Conservation (phyloP, 2,113 vertebrate species). For the Xiphophorus maculatus region DNA sequence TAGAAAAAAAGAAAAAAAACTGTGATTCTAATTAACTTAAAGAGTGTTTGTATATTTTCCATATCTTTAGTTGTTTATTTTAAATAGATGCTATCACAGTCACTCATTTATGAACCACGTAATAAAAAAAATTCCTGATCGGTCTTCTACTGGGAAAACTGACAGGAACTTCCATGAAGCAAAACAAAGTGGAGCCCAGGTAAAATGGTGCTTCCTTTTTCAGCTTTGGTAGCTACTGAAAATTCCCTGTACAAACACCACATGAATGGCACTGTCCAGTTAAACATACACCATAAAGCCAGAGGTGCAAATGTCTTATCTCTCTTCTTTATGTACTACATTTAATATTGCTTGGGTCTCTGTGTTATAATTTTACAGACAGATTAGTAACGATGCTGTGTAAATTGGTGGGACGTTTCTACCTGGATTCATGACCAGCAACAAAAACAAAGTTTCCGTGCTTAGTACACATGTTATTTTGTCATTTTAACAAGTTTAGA, state of each 20-base stretch:
- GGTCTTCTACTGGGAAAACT: background rate
- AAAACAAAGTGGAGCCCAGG: background rate
- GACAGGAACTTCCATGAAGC: background rate
- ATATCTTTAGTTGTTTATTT: background rate
- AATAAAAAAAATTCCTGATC: background rate
- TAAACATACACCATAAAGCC: slow-evolving; percentile 1
- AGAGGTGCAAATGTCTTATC: background rate
- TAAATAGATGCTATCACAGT: background rate
- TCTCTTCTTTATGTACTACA: background rate
- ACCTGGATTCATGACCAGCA: no score
- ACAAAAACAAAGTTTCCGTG: background rate
- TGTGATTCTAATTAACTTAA: background rate
- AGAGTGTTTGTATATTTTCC: background rate
- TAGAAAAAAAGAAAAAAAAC: background rate
- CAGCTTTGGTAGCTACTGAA: background rate
- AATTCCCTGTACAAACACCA: background rate
- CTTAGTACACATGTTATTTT: background rate
- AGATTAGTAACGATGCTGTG: background rate
- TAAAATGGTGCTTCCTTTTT: background rate
- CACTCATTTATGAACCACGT: no score
- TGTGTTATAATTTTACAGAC: background rate
- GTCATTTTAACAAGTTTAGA: background rate
- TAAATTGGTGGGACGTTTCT: background rate
- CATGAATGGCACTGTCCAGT: slow-evolving; percentile 2
- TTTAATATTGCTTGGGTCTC: background rate